Percentiles rank a stretch among this genome's conserved stretches.
Conservation (phyloP, 2,888 invertebrate species). For the Bombylius discolor region DNA sequence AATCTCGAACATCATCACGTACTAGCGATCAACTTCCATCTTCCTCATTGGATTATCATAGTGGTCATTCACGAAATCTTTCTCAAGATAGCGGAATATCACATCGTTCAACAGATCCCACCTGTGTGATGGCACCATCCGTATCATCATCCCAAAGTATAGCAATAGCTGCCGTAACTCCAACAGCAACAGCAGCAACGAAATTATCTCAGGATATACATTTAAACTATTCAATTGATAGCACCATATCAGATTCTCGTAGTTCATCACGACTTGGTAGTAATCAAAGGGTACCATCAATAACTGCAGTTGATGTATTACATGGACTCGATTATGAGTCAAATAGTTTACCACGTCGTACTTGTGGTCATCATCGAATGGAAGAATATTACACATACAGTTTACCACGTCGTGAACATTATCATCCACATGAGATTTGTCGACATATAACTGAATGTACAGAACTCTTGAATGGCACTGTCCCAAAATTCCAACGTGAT, state of each 20-base stretch:
- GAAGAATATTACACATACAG: constrained; percentile 33
- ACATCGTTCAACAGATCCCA: constrained; percentile 17
- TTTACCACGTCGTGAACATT: constrained; percentile 28
- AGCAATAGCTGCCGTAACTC: background rate
- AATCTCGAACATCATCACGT: constrained; percentile 14
- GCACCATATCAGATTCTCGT: constrained; percentile 1
- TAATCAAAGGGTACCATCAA: background rate
- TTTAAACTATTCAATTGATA: constrained; percentile 8
- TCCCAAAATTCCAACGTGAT: constrained; percentile 3
- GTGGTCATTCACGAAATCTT: constrained; percentile 18
- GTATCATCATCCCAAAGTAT: constrained; percentile 10
- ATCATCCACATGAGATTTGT: constrained; percentile 29
- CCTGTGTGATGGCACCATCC: constrained; percentile 20
- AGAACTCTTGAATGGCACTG: constrained; percentile 25
- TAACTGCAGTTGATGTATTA: background rate
- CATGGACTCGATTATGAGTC: constrained; percentile 30
- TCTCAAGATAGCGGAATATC: constrained; percentile 20
- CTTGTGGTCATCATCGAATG: constrained; percentile 31
- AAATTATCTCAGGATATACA: constrained; percentile 9
- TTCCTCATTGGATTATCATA: constrained; percentile 18
- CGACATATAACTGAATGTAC: constrained; percentile 34
- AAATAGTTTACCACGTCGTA: constrained; percentile 33
- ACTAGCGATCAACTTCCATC: constrained; percentile 16
- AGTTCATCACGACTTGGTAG: constrained; percentile 3
- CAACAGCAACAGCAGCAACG: constrained; percentile 7